Base-by-base conservation (phyloP, 37 sponge, comb jelly and placozoan species). In the Mnemiopsis leidyi region DNA sequence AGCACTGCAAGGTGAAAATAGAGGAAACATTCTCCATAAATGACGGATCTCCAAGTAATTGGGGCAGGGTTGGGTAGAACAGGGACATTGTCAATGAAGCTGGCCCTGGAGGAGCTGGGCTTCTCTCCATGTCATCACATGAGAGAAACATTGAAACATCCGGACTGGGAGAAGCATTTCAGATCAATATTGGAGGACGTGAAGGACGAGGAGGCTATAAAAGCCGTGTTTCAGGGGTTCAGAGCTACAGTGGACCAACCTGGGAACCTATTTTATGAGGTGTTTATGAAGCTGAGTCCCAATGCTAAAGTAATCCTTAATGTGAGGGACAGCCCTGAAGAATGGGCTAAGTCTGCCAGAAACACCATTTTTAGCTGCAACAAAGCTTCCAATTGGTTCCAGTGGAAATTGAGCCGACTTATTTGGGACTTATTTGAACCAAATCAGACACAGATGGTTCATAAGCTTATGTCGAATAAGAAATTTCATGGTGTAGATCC, bases 41-140 rank as follows among this genome's bases (percentile, higher is more conserved):
- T 85, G 90, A 85, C 90, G 48, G 48, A 39, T 85, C 0, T 85
- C 2, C 33, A 85, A 39, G 90, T 85, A 38, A 85, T 85, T 38
- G 90, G 90, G 29, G 61, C 90, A 1, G 90, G 90, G 16, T 38
- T 85, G 67, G 90, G 90, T 13, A 34, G 90, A 32, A 85, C 90
- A 2, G 90, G 90, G 0, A 85, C 90, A 16, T 5, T 40, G 67
- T 38, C 90, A 16, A 34, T 85, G 38, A 85, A 85, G 30, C 1
- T 40, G 29, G 90, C 90, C 3, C 61, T 85, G 36, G 90, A 85
- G 24, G 26, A 40, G 29, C 24, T 85, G 90, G 90, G 90, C 0
- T 40, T 85, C 39, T 1, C n/a, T 40, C 90, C 90, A 26, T 85
- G 90, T 38, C 90, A 85, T 38, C 90, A 85, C 61, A 38, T 39